Base-by-base conservation (phyloP, 2,797 vertebrate species). In the Macropodus opercularis region DNA sequence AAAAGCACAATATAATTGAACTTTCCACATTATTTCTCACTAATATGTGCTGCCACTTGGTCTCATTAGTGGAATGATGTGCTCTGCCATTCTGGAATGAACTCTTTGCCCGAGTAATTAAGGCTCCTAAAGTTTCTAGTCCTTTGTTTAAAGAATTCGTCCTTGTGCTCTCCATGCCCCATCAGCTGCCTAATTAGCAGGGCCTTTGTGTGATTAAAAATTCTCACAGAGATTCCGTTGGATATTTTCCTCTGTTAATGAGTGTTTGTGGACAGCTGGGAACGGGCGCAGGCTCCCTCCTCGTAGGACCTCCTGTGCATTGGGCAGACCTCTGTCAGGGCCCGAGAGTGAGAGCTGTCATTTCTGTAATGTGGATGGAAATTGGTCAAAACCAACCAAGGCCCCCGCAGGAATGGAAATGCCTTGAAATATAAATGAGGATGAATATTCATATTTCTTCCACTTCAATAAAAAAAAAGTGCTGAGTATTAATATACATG, bases 221-320 rank as follows among this genome's bases (percentile, higher is more conserved):
- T 98, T 98, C 97, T 98, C 95, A 94, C 89, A 95, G 96, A 98
- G 96, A 96, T 98, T 96, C 95, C 92, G 92, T 95, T 95, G 96
- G 95, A 97, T 96, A 96, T 95, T 92, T 96, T 96, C 96, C 95
- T 95, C 91, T 96, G 95, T 95, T 98, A 98, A 98, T 98, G 96
- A 99, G 96, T 98, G 96, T 98, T 98, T 98, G 96, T 95, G 96
- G 97, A 98, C 97, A 98, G 96, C 96, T 98, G 97, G 97, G 97
- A 96, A 94, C 90, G 40, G 92, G 92, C 87, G 81, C 86, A 34
- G 75, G 85, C 90, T 96, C 95, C 93, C 94, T 92, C 90, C 91
- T 92, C 91, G 79, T 90, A 67, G 90, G 94, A 94, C 95, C 96
- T 96, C 94, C 94, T 93, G 94, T 92, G 94, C 93, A 92, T 93